phyloP scores from a whole-genome alignment of 1,140 invertebrate genomes.

The Drosophila willistoni region DNA sequence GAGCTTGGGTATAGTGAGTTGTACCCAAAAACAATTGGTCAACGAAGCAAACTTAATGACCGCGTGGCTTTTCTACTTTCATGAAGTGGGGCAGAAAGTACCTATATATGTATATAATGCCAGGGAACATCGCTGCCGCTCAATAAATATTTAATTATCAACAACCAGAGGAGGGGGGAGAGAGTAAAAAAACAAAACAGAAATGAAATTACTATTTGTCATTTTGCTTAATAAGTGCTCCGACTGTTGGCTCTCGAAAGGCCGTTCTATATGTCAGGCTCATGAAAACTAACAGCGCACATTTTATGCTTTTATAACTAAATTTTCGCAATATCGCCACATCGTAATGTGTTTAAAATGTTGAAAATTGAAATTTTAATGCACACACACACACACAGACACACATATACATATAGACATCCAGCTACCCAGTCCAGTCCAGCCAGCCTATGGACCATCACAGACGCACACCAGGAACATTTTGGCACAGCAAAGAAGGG shows the following conservation, averaged over 20 bases:
- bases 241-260: constrained; percentile 16
- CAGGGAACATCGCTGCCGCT: constrained; percentile 31
- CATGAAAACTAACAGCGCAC: constrained; percentile 44
- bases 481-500: constrained; percentile 28
- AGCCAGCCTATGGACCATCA: constrained; percentile 9
- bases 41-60: constrained; percentile 61
- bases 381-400: constrained; percentile 32
- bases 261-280: background rate
- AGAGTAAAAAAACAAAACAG: constrained; percentile 25
- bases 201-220: constrained; percentile 53
- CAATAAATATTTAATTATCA: constrained; percentile 77
- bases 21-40: constrained; percentile 27
- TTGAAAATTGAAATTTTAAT: constrained; percentile 76
- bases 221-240: constrained; percentile 44
- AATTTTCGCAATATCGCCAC: constrained; percentile 53
- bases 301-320: constrained; percentile 75
- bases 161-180: constrained; percentile 36
- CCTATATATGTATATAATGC: constrained; percentile 33
- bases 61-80: constrained; percentile 30
- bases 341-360: constrained; percentile 70
- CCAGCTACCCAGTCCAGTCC: background rate
- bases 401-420: background rate
- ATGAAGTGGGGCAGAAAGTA: constrained; percentile 23
- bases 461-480: constrained; percentile 5
- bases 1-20: constrained; percentile 8